Conservation (phyloP, 2,797 vertebrate genomes). For the Pitangus sulphuratus region DNA sequence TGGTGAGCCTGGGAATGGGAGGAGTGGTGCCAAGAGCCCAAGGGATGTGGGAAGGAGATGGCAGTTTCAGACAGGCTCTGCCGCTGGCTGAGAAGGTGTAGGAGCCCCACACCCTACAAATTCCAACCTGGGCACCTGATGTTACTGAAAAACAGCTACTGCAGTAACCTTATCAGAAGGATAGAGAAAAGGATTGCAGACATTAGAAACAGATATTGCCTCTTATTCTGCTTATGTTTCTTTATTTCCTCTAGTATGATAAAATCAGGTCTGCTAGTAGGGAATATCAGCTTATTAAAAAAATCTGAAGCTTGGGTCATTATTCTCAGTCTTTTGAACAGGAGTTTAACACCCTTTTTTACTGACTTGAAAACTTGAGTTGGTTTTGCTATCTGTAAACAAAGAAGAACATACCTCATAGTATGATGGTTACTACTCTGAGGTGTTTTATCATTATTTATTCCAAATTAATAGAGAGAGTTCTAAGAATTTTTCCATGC, state of each 20-base stretch:
- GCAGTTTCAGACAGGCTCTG: not conserved
- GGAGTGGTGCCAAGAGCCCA: not conserved
- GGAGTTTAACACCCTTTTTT: not conserved
- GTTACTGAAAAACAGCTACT: not conserved
- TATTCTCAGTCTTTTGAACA: not conserved
- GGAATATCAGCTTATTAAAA: not conserved
- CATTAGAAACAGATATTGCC: not conserved
- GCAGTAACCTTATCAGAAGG: not conserved
- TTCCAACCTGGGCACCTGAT: not conserved
- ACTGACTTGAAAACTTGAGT: not conserved
- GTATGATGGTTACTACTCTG: not conserved
- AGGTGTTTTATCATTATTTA: not conserved
- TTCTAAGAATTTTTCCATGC: not conserved
- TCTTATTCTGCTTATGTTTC: not conserved
- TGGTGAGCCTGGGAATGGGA: not conserved
- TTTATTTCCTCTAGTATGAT: not conserved
- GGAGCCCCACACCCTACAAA: not conserved
- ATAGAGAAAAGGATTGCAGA: not conserved
- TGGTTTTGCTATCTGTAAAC: not conserved
- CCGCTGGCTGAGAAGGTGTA: not conserved
- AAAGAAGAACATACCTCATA: not conserved
- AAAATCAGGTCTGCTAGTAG: accelerated
- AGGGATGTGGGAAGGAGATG: not conserved
- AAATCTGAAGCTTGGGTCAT: not conserved
- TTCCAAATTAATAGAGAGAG: not conserved